phyloP scores from a whole-genome alignment of 1,140 invertebrate species.

The Neuroterus valhalla region DNA sequence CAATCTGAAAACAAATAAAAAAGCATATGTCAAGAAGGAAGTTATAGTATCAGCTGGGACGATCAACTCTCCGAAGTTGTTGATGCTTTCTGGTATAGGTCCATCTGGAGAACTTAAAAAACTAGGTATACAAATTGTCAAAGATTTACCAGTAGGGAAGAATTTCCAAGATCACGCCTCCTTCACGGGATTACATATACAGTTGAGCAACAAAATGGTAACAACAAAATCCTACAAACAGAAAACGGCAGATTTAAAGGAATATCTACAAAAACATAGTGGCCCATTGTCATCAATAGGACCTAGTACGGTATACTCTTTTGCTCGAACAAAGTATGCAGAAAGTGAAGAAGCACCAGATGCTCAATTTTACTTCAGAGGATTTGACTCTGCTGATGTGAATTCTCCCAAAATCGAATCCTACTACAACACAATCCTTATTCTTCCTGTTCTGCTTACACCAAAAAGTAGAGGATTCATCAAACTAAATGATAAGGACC shows the following conservation, averaged over 20 bases:
- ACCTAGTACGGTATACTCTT: constrained; percentile 58
- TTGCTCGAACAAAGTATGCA: constrained; percentile 63
- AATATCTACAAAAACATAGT: constrained; percentile 63
- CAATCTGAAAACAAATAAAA: constrained; percentile 70
- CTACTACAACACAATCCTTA: constrained; percentile 68
- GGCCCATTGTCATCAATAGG: constrained; percentile 69
- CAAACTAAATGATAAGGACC: constrained; percentile 74
- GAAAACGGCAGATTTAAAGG: constrained; percentile 74
- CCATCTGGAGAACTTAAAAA: constrained; percentile 73
- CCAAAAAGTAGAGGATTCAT: constrained; percentile 74
- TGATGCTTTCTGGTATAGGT: constrained; percentile 79
- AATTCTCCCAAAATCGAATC: no score
- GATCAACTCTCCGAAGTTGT: constrained; percentile 77
- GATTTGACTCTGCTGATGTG: constrained; percentile 61
- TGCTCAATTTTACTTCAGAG: constrained; percentile 80
- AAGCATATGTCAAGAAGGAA: constrained; percentile 79
- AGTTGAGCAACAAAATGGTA: constrained; percentile 74
- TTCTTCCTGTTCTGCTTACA: constrained; percentile 71
- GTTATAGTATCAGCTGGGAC: constrained; percentile 79
- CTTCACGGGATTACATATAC: constrained; percentile 75
- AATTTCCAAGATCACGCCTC: constrained; percentile 83
- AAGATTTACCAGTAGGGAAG: constrained; percentile 81
- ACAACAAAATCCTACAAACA: constrained; percentile 69
- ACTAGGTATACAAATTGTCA: constrained; percentile 72
- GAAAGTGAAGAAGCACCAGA: constrained; percentile 73